Evolutionary conservation across 2,888 invertebrate genomes (phyloP).

Genomic region (Boloria selene): DNA sequence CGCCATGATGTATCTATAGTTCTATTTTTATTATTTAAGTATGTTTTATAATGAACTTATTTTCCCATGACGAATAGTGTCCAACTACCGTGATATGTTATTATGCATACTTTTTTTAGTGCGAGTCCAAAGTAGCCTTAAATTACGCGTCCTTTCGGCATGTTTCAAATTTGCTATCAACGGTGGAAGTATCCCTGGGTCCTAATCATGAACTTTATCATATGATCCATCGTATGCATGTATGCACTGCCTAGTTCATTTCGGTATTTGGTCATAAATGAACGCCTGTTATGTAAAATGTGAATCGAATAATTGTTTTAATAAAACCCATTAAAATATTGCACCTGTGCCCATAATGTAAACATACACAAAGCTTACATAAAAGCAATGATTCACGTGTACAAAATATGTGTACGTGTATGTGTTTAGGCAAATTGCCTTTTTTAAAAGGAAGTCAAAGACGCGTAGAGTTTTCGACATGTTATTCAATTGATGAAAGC

Average conservation of each 20-base stretch:
- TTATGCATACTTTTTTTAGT: constrained; percentile 5
- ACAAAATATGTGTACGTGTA: no score
- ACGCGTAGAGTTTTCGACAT: not conserved
- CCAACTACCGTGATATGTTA: not conserved
- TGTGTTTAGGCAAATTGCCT: constrained; percentile 7
- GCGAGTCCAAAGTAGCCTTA: not conserved
- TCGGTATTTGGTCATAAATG: constrained; percentile 22
- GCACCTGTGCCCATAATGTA: not conserved
- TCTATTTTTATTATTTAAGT: not conserved
- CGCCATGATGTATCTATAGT: not conserved
- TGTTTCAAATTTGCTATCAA: not conserved
- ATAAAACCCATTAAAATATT: not conserved
- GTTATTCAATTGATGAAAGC: not conserved
- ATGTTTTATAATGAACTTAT: not conserved
- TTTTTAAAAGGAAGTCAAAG: not conserved
- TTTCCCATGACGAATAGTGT: constrained; percentile 15
- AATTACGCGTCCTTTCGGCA: no score
- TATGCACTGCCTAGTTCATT: constrained; percentile 23
- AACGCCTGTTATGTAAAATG: not conserved
- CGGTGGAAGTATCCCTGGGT: constrained; percentile 23
- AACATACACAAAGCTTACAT: constrained; percentile 10
- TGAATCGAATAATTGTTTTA: not conserved
- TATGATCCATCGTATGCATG: constrained; percentile 29
- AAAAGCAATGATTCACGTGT: constrained; percentile 15
- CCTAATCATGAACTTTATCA: not conserved